phyloP scores from a whole-genome alignment of 1,140 invertebrate genomes.

The Globodera rostochiensis region DNA sequence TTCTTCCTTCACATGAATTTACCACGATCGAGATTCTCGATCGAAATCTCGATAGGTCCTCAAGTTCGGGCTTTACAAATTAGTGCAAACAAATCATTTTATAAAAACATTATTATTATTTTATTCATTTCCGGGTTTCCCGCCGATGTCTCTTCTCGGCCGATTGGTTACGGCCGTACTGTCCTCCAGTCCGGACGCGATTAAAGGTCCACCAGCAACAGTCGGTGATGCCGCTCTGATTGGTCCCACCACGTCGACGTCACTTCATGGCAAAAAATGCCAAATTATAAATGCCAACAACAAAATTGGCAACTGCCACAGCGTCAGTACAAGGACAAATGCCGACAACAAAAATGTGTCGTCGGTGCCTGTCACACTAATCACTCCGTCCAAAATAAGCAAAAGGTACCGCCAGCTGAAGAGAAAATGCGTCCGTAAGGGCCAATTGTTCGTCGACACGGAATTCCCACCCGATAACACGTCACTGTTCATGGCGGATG shows the following conservation, averaged over 20 bases:
- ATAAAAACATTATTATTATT: no score
- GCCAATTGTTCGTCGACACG: conserved; percentile 31
- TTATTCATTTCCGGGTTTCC: no score
- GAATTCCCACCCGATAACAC: conserved; percentile 61
- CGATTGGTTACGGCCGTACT: not conserved
- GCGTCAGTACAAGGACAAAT: not conserved
- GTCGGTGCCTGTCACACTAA: not conserved
- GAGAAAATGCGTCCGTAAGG: conserved; percentile 24
- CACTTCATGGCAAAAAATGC: not conserved
- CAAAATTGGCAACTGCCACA: not conserved
- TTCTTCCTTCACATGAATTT: not conserved
- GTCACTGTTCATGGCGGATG: conserved; percentile 53
- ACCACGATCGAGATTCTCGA: no score
- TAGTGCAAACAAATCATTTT: no score
- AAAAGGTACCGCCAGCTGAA: conserved; percentile 27
- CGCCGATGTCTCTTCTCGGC: not conserved
- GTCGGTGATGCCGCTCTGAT: not conserved
- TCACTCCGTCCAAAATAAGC: not conserved
- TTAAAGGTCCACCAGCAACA: not conserved
- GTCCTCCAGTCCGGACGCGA: not conserved
- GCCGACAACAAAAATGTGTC: not conserved
- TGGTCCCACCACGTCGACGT: not conserved
- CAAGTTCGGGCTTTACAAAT: no score
- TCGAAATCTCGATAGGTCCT: no score
- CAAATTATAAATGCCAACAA: not conserved